A percentile compares a stretch with the other conserved stretches of the same genome.
These are phyloP conservation scores for Trisateles emortualis DNA, from an alignment of 2,888 invertebrate genomes.

Conservation along the genomic window DNA sequence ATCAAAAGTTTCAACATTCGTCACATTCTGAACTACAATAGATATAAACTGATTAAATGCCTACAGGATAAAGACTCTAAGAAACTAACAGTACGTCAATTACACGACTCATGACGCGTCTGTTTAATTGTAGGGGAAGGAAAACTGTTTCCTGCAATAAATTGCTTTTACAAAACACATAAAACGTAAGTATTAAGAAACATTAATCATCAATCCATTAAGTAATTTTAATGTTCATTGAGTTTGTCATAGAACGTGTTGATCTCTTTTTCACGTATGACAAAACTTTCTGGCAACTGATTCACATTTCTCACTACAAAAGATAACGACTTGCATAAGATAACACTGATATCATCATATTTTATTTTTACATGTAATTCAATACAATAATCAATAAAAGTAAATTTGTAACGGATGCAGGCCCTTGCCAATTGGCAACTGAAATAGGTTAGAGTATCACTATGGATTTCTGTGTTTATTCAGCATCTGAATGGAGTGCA, in stretches of 20 bases:
- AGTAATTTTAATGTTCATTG: slow-evolving; percentile 2
- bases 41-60: neutral
- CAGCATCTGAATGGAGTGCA: slow-evolving; percentile 53
- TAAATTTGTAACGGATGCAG: slow-evolving; percentile 36
- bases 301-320: slow-evolving; percentile 8
- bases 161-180: neutral
- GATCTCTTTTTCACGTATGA: slow-evolving; percentile 4
- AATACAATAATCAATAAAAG: slow-evolving; percentile 34
- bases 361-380: slow-evolving; percentile 29
- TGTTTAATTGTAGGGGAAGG: neutral
- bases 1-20: too few species aligned
- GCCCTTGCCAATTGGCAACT: slow-evolving; percentile 51
- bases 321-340: slow-evolving; percentile 5
- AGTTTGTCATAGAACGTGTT: neutral
- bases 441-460: slow-evolving; percentile 56
- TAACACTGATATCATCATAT: slow-evolving; percentile 20
- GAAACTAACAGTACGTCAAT: neutral
- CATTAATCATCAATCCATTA: neutral
- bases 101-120: neutral
- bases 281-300: slow-evolving; percentile 2
- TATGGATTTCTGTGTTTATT: slow-evolving; percentile 55
- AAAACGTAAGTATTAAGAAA: slow-evolving; percentile 1
- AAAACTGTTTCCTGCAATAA: neutral
- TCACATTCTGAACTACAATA: too few species aligned
- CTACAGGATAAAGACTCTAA: neutral